These are phyloP conservation scores for Hemaris fuciformis DNA, from an alignment of 2,888 invertebrate genomes.

Conservation along the genomic window DNA sequence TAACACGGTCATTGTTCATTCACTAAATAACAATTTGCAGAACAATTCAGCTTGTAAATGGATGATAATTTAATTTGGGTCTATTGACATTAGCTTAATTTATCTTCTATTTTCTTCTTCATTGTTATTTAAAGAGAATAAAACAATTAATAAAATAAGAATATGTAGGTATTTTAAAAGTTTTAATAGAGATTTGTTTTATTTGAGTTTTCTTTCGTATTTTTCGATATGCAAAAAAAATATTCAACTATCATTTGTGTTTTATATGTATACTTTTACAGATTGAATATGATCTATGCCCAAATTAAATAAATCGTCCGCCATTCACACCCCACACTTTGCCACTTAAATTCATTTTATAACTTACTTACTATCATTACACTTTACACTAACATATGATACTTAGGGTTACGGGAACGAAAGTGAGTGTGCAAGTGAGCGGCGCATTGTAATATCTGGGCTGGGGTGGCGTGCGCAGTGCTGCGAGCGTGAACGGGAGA, in stretches of 20 bases:
- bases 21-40: slow-evolving; percentile 16
- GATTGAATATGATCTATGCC: not conserved
- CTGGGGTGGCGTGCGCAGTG: slow-evolving; percentile 78
- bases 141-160: no score
- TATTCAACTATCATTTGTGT: no score
- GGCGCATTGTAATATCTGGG: slow-evolving; percentile 73
- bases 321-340: not conserved
- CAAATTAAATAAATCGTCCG: not conserved
- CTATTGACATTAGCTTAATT: not conserved
- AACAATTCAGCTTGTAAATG: not conserved
- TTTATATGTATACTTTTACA: no score
- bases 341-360: slow-evolving; percentile 15
- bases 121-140: no score
- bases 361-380: slow-evolving; percentile 46
- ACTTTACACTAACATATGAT: slow-evolving; percentile 53
- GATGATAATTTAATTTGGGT: slow-evolving; percentile 5
- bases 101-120: not conserved
- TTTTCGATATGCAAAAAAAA: no score
- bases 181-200: no score
- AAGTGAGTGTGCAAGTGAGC: slow-evolving; percentile 73
- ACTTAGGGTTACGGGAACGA: slow-evolving; percentile 76
- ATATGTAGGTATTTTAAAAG: no score
- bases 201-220: no score
- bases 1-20: slow-evolving; percentile 42
- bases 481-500: slow-evolving; percentile 61